Conservation (phyloP, 2,888 invertebrate genomes). For the Lasioglossum oenotherae region DNA sequence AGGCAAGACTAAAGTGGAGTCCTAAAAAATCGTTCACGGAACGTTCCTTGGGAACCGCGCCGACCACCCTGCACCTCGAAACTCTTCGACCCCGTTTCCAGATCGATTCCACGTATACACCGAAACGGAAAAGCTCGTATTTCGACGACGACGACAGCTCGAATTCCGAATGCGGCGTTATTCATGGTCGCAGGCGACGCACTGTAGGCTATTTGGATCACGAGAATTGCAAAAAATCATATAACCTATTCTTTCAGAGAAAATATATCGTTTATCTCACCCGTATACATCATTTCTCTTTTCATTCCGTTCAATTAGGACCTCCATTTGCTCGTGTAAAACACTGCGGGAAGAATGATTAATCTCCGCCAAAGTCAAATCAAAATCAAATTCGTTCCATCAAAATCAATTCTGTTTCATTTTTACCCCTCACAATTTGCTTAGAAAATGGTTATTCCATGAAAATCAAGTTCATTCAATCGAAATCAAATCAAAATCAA, state of each 20-base stretch:
- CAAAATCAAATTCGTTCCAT: too few species aligned
- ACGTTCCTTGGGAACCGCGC: not conserved
- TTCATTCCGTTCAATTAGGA: too few species aligned
- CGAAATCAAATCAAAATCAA: too few species aligned
- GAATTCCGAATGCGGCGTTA: not conserved
- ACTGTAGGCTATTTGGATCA: not conserved
- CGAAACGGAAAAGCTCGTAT: not conserved
- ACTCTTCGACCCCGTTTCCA: conserved; percentile 9
- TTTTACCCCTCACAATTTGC: too few species aligned
- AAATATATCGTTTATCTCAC: not conserved
- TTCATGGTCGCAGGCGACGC: not conserved
- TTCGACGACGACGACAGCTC: conserved; percentile 7
- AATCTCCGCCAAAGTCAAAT: too few species aligned
- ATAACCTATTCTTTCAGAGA: not conserved
- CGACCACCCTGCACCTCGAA: conserved; percentile 5
- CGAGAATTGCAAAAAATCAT: not conserved
- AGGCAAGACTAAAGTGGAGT: not conserved
- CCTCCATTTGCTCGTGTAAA: too few species aligned
- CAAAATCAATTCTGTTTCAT: too few species aligned
- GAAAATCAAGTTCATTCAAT: too few species aligned
- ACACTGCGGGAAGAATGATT: too few species aligned
- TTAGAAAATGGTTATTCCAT: too few species aligned
- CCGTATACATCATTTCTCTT: too few species aligned
- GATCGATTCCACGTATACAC: conserved; percentile 8
- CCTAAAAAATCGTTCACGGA: not conserved